A percentile compares a stretch with the other conserved stretches of the same genome.
Conservation (phyloP, 2,797 vertebrate species). For the Eulemur rubriventer region DNA sequence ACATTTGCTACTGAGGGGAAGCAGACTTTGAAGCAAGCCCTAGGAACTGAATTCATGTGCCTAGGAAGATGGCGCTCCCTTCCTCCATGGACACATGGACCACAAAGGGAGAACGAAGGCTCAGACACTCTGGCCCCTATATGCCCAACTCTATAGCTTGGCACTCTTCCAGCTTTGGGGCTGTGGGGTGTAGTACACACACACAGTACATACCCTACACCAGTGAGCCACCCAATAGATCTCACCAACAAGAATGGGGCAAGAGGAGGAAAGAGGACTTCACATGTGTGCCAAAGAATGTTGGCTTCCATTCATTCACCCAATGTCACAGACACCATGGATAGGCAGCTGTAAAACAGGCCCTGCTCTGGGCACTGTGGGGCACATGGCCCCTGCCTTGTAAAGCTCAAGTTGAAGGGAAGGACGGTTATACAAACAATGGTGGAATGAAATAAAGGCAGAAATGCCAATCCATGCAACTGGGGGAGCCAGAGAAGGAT, state of each 20-base stretch:
- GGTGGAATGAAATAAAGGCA: not conserved
- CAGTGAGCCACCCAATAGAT: not conserved
- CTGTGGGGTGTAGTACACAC: not conserved
- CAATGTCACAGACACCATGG: not conserved
- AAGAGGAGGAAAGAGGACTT: not conserved
- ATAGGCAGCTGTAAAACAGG: not conserved
- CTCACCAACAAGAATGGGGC: not conserved
- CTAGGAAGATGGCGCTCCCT: not conserved
- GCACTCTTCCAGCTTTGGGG: not conserved
- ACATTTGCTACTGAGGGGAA: not conserved
- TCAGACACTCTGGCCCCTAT: not conserved
- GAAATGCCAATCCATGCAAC: not conserved
- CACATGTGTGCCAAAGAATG: not conserved
- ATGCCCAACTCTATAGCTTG: not conserved
- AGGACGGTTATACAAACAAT: not conserved
- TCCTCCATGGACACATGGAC: not conserved
- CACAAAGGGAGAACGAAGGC: not conserved
- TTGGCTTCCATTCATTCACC: not conserved
- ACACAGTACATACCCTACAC: not conserved
- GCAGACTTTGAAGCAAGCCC: not conserved
- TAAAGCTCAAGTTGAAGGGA: not conserved
- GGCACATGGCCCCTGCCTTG: not conserved
- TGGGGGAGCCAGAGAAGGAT: not conserved
- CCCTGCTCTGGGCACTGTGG: no score
- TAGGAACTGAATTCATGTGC: not conserved